Evolutionary conservation across 2,888 invertebrate species (phyloP).

Genomic region (Eristalis intricaria): DNA sequence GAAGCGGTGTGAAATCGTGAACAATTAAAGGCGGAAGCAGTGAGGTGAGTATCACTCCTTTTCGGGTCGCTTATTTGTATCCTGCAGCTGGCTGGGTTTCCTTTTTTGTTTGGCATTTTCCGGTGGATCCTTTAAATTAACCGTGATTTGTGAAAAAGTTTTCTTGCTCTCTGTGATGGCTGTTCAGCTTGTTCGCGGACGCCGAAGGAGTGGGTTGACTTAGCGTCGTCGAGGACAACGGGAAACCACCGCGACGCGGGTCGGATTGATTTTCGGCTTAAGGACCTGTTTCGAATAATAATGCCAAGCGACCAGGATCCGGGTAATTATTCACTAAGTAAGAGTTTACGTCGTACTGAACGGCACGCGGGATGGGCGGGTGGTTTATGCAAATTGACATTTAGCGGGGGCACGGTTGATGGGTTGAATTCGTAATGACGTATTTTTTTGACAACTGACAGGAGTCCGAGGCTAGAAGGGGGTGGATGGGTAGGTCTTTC

Average conservation of each 20-base stretch:
- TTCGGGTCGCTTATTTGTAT: constrained; percentile 55
- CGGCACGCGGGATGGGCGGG: no score
- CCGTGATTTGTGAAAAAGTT: not conserved
- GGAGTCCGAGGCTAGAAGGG: not conserved
- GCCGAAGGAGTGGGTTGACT: not conserved
- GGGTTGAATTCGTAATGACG: constrained; percentile 13
- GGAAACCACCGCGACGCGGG: constrained; percentile 32
- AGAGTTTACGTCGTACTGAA: constrained; percentile 50
- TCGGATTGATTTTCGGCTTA: constrained; percentile 63
- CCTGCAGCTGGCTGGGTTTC: constrained; percentile 11
- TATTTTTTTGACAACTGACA: not conserved
- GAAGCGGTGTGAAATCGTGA: constrained; percentile 68
- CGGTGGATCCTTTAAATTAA: not conserved
- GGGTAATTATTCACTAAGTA: constrained; percentile 64
- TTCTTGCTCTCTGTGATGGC: not conserved
- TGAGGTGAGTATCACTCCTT: constrained; percentile 46
- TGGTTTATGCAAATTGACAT: constrained; percentile 33
- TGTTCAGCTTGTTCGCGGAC: no score
- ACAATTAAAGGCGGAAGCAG: constrained; percentile 64
- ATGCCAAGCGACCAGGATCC: constrained; percentile 32
- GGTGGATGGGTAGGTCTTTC: not conserved
- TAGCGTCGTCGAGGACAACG: not conserved
- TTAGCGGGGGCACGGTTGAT: constrained; percentile 20
- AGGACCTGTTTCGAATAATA: constrained; percentile 58
- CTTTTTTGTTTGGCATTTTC: not conserved